A percentile compares a stretch with the other conserved stretches of the same genome.
phyloP scores from a whole-genome alignment of 1,140 invertebrate genomes.

The Drosophila sucinea region DNA sequence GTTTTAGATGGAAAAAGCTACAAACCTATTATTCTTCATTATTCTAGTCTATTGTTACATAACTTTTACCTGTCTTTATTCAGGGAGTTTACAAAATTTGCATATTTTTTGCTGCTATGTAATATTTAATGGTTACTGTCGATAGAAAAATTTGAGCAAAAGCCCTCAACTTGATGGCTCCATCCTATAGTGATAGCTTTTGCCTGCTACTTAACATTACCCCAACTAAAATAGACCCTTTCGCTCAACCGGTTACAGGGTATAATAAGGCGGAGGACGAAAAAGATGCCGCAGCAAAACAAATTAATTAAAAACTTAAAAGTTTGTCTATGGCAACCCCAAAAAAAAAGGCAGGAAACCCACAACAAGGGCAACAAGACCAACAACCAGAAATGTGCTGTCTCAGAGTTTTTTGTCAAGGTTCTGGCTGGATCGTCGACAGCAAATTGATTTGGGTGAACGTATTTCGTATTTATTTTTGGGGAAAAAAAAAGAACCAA shows the following conservation, averaged over 20 bases:
- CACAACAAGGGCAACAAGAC: conserved; percentile 7
- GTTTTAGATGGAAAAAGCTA: no score
- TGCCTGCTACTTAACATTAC: no score
- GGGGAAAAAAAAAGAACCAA: neutral
- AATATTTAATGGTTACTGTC: no score
- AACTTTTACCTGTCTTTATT: no score
- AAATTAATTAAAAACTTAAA: conserved; percentile 81
- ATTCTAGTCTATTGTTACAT: no score
- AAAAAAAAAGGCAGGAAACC: conserved; percentile 25
- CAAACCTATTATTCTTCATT: no score
- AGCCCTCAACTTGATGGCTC: no score
- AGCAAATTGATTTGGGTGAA: conserved; percentile 25
- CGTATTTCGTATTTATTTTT: neutral
- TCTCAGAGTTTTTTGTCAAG: conserved; percentile 19
- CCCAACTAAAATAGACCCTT: neutral
- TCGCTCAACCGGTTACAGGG: neutral
- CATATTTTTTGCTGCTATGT: no score
- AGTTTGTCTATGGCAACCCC: conserved; percentile 48
- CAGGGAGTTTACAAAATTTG: no score
- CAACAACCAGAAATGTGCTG: conserved; percentile 15
- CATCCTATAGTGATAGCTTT: no score
- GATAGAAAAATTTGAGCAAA: no score
- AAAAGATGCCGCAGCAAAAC: conserved; percentile 57
- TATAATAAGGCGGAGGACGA: conserved; percentile 31
- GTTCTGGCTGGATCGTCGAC: conserved; percentile 6